Evolutionary conservation across 1,140 invertebrate genomes (phyloP), one percentile per base, ranked within the genome.

Genomic region (Acyrthosiphon pisum): DNA sequence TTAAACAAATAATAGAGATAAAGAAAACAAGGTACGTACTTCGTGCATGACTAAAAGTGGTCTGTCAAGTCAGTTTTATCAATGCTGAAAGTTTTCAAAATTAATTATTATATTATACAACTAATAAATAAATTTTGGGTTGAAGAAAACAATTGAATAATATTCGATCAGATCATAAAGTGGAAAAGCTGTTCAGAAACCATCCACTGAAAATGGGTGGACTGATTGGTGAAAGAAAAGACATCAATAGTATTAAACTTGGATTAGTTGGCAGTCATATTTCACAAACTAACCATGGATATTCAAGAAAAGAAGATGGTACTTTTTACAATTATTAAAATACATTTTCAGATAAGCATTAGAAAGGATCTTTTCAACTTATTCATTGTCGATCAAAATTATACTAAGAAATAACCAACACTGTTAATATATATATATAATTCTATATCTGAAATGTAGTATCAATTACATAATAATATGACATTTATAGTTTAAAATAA

Each of bases 321-420:
- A 93, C 91, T 22, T 93, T 93, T 84, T 93, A 93, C 46, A 93
- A 93, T 18, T 93, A 93, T 93, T 93, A 20, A 76, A 48, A 68
- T 53, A 26, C 20, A 84, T 84, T 84, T 84, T 84, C 81, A 84
- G 81, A 84, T 41, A 84, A 41, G 22, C 35, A 84, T 41, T 41
- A 41, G 8, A 41, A 84, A 23, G 37, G 76, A 81, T 37, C n/a
- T 44, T 41, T 41, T 41, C 81, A 84, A 84, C 20, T 84, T 84
- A 41, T 26, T 84, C 2, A 41, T 41, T 35, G n/a, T 37, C 37
- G 22, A 35, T 2, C 9, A 26, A 41, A 41, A 84, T 83, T 23
- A 37, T 84, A 41, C 22, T 44, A 41, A 41, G 7, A 37, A 41
- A 41, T 84, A 84, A 84, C 0, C 44, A 26, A 81, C 14, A 68